Evolutionary conservation across 1,140 invertebrate species (phyloP), one percentile per base, ranked within the genome.

Genomic region (Thaumatotibia leucotreta): DNA sequence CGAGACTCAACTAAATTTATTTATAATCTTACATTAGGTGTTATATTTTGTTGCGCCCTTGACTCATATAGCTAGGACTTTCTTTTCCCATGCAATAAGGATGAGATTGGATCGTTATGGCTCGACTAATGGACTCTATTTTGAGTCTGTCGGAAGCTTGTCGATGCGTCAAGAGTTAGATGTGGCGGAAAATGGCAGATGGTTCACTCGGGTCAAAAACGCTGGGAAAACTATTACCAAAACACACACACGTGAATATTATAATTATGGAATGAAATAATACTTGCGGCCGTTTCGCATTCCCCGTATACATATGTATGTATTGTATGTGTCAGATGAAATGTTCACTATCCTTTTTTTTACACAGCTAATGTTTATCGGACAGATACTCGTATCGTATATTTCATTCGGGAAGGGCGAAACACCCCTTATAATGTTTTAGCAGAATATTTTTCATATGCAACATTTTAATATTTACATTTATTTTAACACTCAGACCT

Each of bases 11-110:
- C 86, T 86, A 83, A 72, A 76, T 85, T 84, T 88, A 88, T 86
- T 88, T 87, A 86, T 89, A 89, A 83, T 79, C 71, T 74, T 64
- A 67, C 75, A 82, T 81, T 84, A 84, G 76, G 78, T 83, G 75
- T 78, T 75, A 83, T 76, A 82, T 80, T 82, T 82, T 79, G 77
- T 64, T n/a, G 82, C 79, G 71, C 64, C 76, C 73, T 88, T 87
- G 86, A 89, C 75, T 82, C 69, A 69, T 69, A 70, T 66, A 71
- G 39, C 39, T 72, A 14, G 24, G 27, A 27, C 23, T 27, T 58
- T 58, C 23, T 54, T 27, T 58, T 58, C 24, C 52, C 52, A 27
- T 58, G 23, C 27, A 58, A 58, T 58, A 58, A 58, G 52, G 52
- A 29, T 58, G 52, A 58, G 52, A 29, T 58, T 58, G 24, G 52